Percentiles rank a stretch among this genome's conserved stretches.
phyloP scores from a whole-genome alignment of 2,888 invertebrate genomes.

The Caenorhabditis sp. region DNA sequence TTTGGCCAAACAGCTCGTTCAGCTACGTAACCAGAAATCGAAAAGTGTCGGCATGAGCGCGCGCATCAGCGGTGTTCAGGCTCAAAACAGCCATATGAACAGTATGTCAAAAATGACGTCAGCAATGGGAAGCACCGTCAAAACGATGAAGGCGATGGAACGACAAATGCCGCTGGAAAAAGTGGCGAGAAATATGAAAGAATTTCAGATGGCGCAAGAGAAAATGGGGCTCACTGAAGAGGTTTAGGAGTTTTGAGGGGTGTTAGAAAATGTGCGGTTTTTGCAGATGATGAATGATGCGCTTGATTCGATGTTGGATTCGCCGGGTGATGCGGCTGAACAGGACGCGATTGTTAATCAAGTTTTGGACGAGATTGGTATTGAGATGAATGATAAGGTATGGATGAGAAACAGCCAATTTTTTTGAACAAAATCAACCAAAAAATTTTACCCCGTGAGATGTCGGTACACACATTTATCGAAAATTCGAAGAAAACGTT shows the following conservation, averaged over 20 bases:
- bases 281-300: constrained; percentile 80
- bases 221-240: constrained; percentile 96
- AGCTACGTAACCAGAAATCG: constrained; percentile 85
- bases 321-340: constrained; percentile 89
- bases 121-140: constrained; percentile 87
- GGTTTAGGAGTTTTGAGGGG: constrained; percentile 76
- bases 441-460: too few species aligned
- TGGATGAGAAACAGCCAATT: too few species aligned
- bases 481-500: too few species aligned
- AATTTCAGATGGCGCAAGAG: constrained; percentile 84
- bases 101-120: constrained; percentile 86
- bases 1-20: constrained; percentile 87
- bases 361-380: constrained; percentile 94
- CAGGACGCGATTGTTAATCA: constrained; percentile 85
- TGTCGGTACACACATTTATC: too few species aligned
- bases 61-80: constrained; percentile 81
- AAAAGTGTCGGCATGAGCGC: constrained; percentile 84
- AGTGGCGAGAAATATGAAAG: constrained; percentile 82
- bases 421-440: too few species aligned
- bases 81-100: constrained; percentile 76
- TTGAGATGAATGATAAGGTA: constrained; percentile 79
- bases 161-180: constrained; percentile 74
- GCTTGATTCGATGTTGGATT: constrained; percentile 85
- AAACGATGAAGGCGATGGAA: constrained; percentile 89
- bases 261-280: neutral